Base-by-base conservation (phyloP, 2,113 vertebrate species). In the Salvator merianae region DNA sequence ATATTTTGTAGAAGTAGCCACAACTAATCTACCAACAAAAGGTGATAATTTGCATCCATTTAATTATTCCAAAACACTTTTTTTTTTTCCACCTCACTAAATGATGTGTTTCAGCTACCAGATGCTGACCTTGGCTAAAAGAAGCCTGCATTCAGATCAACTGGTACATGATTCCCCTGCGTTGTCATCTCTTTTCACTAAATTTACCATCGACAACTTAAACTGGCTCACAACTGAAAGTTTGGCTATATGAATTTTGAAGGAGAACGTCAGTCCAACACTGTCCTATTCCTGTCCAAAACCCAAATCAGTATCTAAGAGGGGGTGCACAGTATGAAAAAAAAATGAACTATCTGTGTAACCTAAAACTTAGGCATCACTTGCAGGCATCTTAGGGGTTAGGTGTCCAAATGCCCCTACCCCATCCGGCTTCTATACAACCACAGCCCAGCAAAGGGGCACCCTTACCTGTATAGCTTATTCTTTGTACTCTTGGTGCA, bases 211-310 rank as follows among this genome's bases (percentile, higher is more conserved):
- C 26, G 22, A 81, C 55, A 3, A 9, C 47, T 74, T 73, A 73
- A 74, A 75, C 8, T 47, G 22, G 59, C 6, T 66, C 1, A 47
- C 30, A 26, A n/a, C 1, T 36, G 75, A 83, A 83, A 74, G 30
- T 63, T 34, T 36, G 38, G 36, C 10, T 43, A 3, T n/a, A 30
- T 43, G 14, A 18, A 43, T 82, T 82, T 63, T 72, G 55, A 82
- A 72, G 47, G 79, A 53, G 47, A 36, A 28, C 22, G 26, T 38
- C 82, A 79, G 81, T 73, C 71, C 74, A 74, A 34, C 47, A 89
- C 77, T 70, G 50, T 53, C 50, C 16, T 53, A 53, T 5, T n/a
- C n/a, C n/a, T n/a, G n/a, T n/a, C n/a, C n/a, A n/a, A n/a, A n/a
- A n/a, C n/a, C 43, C 43, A 47, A 5, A 47, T 9, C 43, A 47